Conservation (phyloP, 2,888 invertebrate species). For the Steinernema scapterisci region DNA sequence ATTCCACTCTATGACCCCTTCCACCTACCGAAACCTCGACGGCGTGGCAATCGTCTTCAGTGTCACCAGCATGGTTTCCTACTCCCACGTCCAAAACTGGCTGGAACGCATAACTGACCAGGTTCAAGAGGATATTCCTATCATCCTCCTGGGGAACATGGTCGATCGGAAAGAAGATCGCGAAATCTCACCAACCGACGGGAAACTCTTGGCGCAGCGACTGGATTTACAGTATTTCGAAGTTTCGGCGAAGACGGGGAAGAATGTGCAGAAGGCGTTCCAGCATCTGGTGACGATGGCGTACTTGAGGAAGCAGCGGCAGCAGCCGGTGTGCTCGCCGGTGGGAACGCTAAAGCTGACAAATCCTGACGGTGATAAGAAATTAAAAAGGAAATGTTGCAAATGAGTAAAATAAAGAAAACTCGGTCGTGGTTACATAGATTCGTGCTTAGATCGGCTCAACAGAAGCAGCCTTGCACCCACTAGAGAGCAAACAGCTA, state of each 20-base stretch:
- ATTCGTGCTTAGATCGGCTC: too few species aligned
- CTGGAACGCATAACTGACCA: not conserved
- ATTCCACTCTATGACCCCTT: conserved; percentile 10
- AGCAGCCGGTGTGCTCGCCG: too few species aligned
- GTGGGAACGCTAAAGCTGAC: too few species aligned
- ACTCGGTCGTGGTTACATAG: too few species aligned
- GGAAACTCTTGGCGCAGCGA: not conserved
- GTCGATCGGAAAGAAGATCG: not conserved
- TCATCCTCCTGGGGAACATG: conserved; percentile 11
- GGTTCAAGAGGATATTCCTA: not conserved
- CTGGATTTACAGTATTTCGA: conserved; percentile 22
- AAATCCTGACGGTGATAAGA: too few species aligned
- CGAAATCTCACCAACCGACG: not conserved
- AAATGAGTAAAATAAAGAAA: too few species aligned
- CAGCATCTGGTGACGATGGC: not conserved
- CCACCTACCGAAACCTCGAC: conserved; percentile 8
- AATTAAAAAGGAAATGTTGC: too few species aligned
- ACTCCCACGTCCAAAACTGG: not conserved
- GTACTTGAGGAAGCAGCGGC: not conserved
- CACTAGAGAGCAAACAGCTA: too few species aligned
- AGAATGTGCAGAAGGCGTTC: not conserved
- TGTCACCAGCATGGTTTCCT: not conserved
- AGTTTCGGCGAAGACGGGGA: conserved; percentile 17
- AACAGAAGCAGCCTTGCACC: too few species aligned
- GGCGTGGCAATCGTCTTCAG: not conserved